These are phyloP conservation scores for Telenomus remus DNA, from an alignment of 1,140 invertebrate species.

Conservation along the genomic window DNA sequence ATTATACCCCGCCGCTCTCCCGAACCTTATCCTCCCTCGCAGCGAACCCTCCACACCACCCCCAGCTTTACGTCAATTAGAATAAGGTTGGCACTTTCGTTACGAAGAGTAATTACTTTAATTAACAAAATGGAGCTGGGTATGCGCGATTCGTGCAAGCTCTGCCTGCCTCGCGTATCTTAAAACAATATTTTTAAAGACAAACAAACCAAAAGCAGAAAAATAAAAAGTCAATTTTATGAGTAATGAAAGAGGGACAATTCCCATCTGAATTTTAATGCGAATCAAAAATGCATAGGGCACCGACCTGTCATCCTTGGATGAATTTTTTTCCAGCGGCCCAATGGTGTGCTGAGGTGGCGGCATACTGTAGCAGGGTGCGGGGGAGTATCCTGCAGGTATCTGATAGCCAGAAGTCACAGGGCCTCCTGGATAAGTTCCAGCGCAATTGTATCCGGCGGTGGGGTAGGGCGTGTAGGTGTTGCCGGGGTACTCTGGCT, in stretches of 20 bases:
- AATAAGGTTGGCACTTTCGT: constrained; percentile 77
- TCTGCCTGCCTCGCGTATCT: constrained; percentile 58
- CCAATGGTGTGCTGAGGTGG: constrained; percentile 83
- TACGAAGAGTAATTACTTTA: constrained; percentile 78
- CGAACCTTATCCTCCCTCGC: constrained; percentile 67
- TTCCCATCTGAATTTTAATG: not conserved
- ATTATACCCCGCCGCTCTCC: constrained; percentile 69
- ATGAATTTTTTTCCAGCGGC: constrained; percentile 82
- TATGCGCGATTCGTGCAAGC: constrained; percentile 62
- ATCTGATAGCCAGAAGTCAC: constrained; percentile 79
- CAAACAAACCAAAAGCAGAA: constrained; percentile 32
- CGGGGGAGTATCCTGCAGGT: constrained; percentile 83
- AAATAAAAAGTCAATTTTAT: constrained; percentile 21
- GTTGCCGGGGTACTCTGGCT: constrained; percentile 85
- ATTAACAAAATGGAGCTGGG: constrained; percentile 76
- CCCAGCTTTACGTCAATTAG: constrained; percentile 77
- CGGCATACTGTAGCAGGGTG: constrained; percentile 89
- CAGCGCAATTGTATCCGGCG: constrained; percentile 79
- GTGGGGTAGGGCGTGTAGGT: constrained; percentile 81
- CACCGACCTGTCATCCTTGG: constrained; percentile 86
- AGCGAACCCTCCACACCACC: constrained; percentile 60
- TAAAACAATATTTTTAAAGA: constrained; percentile 59
- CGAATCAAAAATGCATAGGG: constrained; percentile 12
- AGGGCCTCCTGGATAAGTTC: constrained; percentile 78
- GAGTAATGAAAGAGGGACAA: constrained; percentile 36